Conservation (phyloP, 2,888 invertebrate genomes). For the Sericinus montela region DNA sequence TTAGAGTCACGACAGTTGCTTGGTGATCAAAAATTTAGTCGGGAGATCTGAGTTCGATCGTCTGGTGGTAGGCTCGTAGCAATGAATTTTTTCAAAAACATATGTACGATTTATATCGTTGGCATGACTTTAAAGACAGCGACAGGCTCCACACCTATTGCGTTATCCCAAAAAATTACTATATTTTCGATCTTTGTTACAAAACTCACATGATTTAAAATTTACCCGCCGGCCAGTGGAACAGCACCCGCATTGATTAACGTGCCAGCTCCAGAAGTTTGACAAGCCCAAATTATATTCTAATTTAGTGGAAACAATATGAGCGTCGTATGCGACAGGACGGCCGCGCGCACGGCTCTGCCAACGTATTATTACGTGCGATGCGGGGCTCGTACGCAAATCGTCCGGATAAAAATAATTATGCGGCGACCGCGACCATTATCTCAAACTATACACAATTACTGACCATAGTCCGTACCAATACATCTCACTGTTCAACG, state of each 20-base stretch:
- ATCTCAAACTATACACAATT: slow-evolving; percentile 63
- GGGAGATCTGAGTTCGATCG: too few species aligned
- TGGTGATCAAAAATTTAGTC: too few species aligned
- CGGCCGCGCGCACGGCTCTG: slow-evolving; percentile 3
- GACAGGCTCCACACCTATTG: too few species aligned
- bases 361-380: slow-evolving; percentile 29
- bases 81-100: too few species aligned
- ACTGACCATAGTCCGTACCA: slow-evolving; percentile 41
- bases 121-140: too few species aligned
- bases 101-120: too few species aligned
- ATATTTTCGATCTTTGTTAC: too few species aligned
- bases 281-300: slow-evolving; percentile 10
- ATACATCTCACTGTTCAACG: background rate
- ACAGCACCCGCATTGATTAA: background rate
- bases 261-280: background rate
- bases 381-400: slow-evolving; percentile 31
- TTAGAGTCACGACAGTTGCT: too few species aligned
- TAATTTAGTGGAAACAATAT: slow-evolving; percentile 13
- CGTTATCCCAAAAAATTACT: too few species aligned
- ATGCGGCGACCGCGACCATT: slow-evolving; percentile 57
- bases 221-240: too few species aligned
- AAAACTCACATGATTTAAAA: too few species aligned
- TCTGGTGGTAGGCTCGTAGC: too few species aligned
- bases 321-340: slow-evolving; percentile 6
- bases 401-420: slow-evolving; percentile 60